Evolutionary conservation across 2,797 vertebrate genomes (phyloP).

Genomic region (Pseudotriccus pelzelni): DNA sequence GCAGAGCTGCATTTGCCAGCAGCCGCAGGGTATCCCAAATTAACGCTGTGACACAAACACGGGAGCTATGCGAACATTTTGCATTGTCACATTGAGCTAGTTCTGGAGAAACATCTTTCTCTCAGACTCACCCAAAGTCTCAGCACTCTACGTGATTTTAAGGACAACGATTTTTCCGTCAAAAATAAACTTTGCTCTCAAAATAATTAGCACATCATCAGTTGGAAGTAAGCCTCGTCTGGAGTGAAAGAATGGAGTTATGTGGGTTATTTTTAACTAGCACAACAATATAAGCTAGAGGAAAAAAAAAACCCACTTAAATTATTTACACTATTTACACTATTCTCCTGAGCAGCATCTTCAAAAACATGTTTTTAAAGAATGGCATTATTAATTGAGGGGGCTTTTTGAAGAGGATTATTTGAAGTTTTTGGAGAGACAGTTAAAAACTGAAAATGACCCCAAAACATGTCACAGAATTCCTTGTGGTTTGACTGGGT

Average conservation of each 20-base stretch:
- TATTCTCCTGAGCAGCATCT: background rate
- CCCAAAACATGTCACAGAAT: background rate
- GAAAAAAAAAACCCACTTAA: background rate
- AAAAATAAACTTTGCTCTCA: background rate
- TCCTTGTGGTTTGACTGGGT: background rate
- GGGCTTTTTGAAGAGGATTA: background rate
- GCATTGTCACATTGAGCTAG: background rate
- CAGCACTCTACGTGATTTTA: background rate
- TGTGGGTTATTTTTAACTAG: conserved; percentile 43
- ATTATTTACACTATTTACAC: conserved; percentile 48
- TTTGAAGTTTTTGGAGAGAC: background rate
- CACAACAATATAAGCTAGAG: conserved; percentile 11
- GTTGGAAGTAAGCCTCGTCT: conserved; percentile 14
- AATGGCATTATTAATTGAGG: background rate
- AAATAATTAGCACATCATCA: conserved; percentile 41
- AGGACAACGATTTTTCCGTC: background rate
- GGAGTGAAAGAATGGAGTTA: conserved; percentile 49
- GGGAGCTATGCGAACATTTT: background rate
- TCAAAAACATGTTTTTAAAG: background rate
- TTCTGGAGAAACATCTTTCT: conserved; percentile 25
- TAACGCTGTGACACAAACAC: background rate
- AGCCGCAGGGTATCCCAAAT: conserved; percentile 43
- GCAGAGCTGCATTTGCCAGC: conserved; percentile 4
- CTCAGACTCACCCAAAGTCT: background rate
- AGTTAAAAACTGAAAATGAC: background rate